Base-by-base conservation (phyloP, 2,797 vertebrate species). In the Phrynocephalus forsythii region DNA sequence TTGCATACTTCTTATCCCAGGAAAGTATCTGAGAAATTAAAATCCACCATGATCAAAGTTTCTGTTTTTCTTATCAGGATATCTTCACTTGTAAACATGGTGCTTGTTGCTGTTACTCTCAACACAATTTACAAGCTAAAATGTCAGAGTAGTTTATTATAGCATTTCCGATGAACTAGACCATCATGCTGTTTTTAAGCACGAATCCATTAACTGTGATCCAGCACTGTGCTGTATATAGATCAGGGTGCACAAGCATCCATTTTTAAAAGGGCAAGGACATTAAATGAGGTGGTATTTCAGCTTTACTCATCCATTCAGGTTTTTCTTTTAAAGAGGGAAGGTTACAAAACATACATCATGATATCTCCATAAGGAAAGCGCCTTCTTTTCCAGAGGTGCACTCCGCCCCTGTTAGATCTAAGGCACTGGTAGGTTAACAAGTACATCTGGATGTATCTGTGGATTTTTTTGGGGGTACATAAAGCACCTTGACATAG, bases 11-110 rank as follows among this genome's bases (percentile, higher is more conserved):
- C 93, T 95, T 96, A 96, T 96, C 95, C 93, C 85, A 91, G 93
- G 94, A 88, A 95, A 96, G 93, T 95, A 96, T 90, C 93, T 94
- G 86, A 94, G 94, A 95, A 96, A 96, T 96, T 95, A 96, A 95
- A 94, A 95, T 95, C 89, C 91, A 78, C 82, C 91, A 68, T 95
- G 95, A 96, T 96, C 95, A 96, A 96, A 95, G 94, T 96, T 96
- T 91, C 93, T 87, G 63, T 26, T 0, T 93, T 94, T 94, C 93
- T 95, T 92, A 88, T 94, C 95, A 94, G 93, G 94, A 94, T 94
- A 91, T 94, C 89, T 93, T 95, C 92, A 90, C 94, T 56, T 94
- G 94, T 94, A 95, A 95, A 95, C 95, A 94, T 86, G 90, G 93
- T 94, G 93, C 94, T 95, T 94, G 93, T 91, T 95, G 91, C 94